Percentiles rank a stretch among this genome's conserved stretches.
Conservation (phyloP, 2,113 vertebrate genomes). For the Sula dactylatra region DNA sequence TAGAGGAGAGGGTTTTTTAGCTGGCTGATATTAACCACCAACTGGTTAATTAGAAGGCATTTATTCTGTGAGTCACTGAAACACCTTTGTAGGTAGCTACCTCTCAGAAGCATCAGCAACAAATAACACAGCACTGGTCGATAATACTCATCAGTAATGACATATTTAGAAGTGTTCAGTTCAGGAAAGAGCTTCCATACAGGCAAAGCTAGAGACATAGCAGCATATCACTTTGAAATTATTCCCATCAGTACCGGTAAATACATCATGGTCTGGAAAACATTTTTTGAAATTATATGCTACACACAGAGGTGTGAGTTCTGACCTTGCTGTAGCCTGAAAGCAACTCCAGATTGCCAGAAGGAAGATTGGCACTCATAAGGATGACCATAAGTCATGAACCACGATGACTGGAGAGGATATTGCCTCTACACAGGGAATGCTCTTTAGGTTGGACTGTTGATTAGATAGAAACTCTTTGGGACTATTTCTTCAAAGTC, state of each 20-base stretch:
- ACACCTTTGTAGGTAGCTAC: not conserved
- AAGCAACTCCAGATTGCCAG: not conserved
- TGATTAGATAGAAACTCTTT: not conserved
- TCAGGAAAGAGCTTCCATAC: not conserved
- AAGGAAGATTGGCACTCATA: too few species aligned
- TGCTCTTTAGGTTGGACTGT: not conserved
- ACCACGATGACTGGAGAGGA: not conserved
- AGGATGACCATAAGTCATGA: not conserved
- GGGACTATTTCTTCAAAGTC: not conserved
- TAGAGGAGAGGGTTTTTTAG: not conserved
- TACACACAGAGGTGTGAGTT: not conserved
- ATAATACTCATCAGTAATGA: not conserved
- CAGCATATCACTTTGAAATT: not conserved
- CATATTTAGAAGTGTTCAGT: not conserved
- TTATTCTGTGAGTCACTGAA: not conserved
- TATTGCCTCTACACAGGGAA: not conserved
- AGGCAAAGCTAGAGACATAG: not conserved
- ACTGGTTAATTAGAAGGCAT: not conserved
- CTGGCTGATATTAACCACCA: not conserved
- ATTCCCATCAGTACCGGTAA: not conserved
- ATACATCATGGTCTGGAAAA: not conserved
- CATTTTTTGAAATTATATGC: not conserved
- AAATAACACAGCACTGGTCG: not conserved
- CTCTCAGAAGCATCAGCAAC: not conserved
- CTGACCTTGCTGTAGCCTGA: not conserved